Conservation (phyloP, 2,113 vertebrate genomes). For the Tyrannus savana region DNA sequence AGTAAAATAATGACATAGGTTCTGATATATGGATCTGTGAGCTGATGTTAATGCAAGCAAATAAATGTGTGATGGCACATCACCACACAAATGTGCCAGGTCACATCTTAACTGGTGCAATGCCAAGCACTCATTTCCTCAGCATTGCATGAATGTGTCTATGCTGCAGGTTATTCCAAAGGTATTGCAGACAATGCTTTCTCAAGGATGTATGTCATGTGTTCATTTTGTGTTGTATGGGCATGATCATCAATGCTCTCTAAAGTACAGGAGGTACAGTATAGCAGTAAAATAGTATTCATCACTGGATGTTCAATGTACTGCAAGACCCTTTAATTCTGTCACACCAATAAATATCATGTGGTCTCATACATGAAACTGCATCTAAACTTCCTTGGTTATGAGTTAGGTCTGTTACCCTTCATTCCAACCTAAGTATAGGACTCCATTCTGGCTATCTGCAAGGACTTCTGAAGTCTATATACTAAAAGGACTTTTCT, state of each 20-base stretch:
- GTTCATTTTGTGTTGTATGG: not conserved
- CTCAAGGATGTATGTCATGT: not conserved
- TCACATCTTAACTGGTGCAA: not conserved
- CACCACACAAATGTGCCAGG: not conserved
- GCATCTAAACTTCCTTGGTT: not conserved
- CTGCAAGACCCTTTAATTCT: not conserved
- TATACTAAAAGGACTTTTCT: not conserved
- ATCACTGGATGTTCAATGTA: not conserved
- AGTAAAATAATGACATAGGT: not conserved
- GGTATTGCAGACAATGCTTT: not conserved
- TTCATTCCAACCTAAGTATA: not conserved
- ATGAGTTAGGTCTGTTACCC: not conserved
- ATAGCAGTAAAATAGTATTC: not conserved
- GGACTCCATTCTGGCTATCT: not conserved
- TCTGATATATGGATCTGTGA: not conserved
- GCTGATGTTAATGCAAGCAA: not conserved
- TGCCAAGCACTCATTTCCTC: not conserved
- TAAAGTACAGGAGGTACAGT: not conserved
- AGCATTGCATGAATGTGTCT: not conserved
- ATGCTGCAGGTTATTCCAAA: not conserved
- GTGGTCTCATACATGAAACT: not conserved
- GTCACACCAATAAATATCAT: not conserved
- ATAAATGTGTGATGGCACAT: not conserved
- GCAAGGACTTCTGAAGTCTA: not conserved
- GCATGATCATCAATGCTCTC: not conserved